Evolutionary conservation across 2,888 invertebrate genomes (phyloP).

Genomic region (Alloscopus bannaensis): DNA sequence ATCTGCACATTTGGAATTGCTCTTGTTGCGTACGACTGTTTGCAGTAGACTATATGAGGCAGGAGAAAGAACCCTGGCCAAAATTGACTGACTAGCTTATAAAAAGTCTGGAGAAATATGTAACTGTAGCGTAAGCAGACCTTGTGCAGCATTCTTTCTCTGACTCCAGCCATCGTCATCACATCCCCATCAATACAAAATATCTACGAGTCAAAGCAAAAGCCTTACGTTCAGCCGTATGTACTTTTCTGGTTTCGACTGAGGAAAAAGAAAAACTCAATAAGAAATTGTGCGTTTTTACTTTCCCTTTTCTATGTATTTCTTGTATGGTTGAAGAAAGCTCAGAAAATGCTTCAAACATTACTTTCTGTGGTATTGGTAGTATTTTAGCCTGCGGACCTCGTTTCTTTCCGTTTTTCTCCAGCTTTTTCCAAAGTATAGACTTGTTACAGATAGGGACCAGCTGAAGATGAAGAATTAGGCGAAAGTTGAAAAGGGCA

Average conservation of each 20-base stretch:
- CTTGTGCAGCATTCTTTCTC: too few species aligned
- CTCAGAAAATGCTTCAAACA: too few species aligned
- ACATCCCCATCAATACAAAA: too few species aligned
- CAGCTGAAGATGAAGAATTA: conserved; percentile 57
- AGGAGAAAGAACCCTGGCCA: not conserved
- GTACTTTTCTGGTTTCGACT: conserved; percentile 24
- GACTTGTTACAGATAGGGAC: not conserved
- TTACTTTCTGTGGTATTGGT: too few species aligned
- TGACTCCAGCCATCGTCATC: conserved; percentile 8
- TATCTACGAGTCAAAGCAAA: not conserved
- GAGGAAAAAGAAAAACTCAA: conserved; percentile 16
- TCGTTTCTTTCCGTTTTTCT: not conserved
- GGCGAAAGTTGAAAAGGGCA: conserved; percentile 39
- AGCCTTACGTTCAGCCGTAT: conserved; percentile 9
- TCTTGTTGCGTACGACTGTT: not conserved
- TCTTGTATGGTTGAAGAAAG: too few species aligned
- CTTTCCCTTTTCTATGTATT: too few species aligned
- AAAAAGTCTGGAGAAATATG: too few species aligned
- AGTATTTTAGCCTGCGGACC: conserved; percentile 15
- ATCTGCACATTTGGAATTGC: conserved; percentile 14
- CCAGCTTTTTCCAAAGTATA: too few species aligned
- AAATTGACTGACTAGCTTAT: conserved; percentile 34
- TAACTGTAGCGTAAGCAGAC: too few species aligned
- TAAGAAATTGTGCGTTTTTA: too few species aligned
- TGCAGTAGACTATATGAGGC: not conserved